These are phyloP conservation scores for Nylanderia fulva DNA, from an alignment of 1,140 invertebrate genomes.

Conservation along the genomic window DNA sequence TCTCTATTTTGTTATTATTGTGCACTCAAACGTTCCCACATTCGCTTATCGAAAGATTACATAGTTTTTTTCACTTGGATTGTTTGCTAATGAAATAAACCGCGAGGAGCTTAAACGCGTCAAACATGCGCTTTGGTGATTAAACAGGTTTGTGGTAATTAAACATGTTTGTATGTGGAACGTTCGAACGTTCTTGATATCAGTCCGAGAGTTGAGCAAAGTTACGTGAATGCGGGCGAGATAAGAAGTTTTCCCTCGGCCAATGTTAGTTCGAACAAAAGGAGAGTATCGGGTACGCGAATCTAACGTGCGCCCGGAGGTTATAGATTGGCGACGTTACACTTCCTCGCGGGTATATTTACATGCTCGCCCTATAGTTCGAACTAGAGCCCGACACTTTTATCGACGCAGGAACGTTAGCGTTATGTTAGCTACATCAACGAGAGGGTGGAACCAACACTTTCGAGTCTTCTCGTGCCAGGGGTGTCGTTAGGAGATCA, in stretches of 20 bases:
- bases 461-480: constrained; percentile 55
- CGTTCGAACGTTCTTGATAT: constrained; percentile 28
- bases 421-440: constrained; percentile 80
- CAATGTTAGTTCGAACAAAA: constrained; percentile 20
- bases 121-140: constrained; percentile 28
- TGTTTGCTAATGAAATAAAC: not conserved
- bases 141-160: constrained; percentile 15
- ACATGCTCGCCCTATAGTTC: constrained; percentile 48
- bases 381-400: constrained; percentile 69
- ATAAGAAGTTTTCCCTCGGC: constrained; percentile 26
- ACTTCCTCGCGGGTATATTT: constrained; percentile 57
- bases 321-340: constrained; percentile 28
- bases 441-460: constrained; percentile 63
- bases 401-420: constrained; percentile 77
- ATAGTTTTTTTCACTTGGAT: not conserved
- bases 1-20: not conserved
- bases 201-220: not conserved
- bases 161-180: constrained; percentile 15
- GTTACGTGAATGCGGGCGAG: constrained; percentile 7
- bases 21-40: not conserved
- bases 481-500: constrained; percentile 77
- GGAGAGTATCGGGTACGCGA: not conserved
- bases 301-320: constrained; percentile 31
- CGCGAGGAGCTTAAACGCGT: not conserved
- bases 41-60: constrained; percentile 13